Evolutionary conservation across 1,140 invertebrate genomes (phyloP).

Genomic region (Eurosta solidaginis): DNA sequence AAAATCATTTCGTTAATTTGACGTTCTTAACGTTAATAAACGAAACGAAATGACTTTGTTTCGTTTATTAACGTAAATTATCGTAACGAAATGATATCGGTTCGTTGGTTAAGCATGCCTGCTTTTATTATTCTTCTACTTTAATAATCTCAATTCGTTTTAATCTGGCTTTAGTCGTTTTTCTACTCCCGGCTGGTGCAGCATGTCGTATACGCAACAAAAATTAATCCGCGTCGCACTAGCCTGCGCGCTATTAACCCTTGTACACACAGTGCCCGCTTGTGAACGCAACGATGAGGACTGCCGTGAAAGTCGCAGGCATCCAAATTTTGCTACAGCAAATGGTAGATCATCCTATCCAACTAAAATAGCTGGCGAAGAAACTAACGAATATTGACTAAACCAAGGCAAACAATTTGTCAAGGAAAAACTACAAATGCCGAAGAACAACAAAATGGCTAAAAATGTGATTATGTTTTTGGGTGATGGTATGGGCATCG

Average conservation of each 20-base stretch:
- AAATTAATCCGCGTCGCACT: not conserved
- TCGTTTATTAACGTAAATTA: no score
- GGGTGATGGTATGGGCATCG: constrained; percentile 77
- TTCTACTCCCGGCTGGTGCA: not conserved
- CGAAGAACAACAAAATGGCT: constrained; percentile 57
- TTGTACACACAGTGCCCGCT: not conserved
- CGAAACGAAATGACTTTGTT: no score
- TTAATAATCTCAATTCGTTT: not conserved
- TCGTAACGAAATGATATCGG: no score
- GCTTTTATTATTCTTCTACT: not conserved
- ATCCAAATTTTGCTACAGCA: constrained; percentile 24
- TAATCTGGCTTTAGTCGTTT: not conserved
- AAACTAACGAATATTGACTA: constrained; percentile 44
- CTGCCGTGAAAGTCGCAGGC: constrained; percentile 32
- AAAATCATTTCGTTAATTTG: no score
- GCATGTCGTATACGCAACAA: not conserved
- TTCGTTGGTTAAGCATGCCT: no score
- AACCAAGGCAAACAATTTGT: constrained; percentile 40
- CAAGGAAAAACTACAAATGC: constrained; percentile 33
- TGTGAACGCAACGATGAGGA: constrained; percentile 32
- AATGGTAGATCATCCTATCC: not conserved
- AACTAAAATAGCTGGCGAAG: constrained; percentile 29
- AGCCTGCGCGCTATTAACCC: not conserved
- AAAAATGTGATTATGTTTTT: constrained; percentile 78
- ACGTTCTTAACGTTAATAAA: no score